Evolutionary conservation across 2,888 invertebrate species (phyloP).

Genomic region (Tigriopus californicus): DNA sequence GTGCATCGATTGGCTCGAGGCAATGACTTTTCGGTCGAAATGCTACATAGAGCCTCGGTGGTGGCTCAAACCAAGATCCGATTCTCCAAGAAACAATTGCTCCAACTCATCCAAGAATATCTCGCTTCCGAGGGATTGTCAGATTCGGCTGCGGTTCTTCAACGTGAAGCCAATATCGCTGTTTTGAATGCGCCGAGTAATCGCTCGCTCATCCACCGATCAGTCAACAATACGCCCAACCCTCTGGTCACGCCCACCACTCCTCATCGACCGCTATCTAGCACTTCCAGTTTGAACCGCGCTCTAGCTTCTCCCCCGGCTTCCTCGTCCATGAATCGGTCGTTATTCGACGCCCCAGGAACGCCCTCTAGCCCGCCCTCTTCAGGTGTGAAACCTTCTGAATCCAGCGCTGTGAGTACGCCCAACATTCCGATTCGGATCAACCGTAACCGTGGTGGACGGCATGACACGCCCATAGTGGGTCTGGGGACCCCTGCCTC

Average conservation of each 20-base stretch:
- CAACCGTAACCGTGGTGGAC: too few species aligned
- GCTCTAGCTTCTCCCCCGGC: conserved; percentile 28
- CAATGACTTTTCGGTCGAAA: conserved; percentile 16
- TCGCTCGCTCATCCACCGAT: background rate
- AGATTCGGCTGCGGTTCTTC: conserved; percentile 51
- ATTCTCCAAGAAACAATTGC: conserved; percentile 78
- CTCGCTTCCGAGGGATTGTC: conserved; percentile 47
- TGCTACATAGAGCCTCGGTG: conserved; percentile 48
- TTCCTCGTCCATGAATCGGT: conserved; percentile 19
- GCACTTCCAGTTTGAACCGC: too few species aligned
- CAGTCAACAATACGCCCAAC: conserved; percentile 7
- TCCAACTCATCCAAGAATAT: conserved; percentile 78
- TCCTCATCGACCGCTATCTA: conserved; percentile 17
- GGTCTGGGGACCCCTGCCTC: too few species aligned
- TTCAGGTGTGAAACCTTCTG: too few species aligned
- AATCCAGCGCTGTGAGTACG: too few species aligned
- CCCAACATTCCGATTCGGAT: too few species aligned
- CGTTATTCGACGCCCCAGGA: too few species aligned
- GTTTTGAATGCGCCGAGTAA: conserved; percentile 21
- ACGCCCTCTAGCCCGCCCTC: too few species aligned
- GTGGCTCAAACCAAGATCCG: conserved; percentile 89
- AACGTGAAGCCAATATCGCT: conserved; percentile 45
- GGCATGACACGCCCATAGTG: too few species aligned
- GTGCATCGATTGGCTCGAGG: conserved; percentile 22
- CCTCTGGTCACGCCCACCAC: conserved; percentile 29